These are phyloP conservation scores for Genyomyrus donnyi DNA, from an alignment of 2,113 vertebrate species.

Conservation along the genomic window DNA sequence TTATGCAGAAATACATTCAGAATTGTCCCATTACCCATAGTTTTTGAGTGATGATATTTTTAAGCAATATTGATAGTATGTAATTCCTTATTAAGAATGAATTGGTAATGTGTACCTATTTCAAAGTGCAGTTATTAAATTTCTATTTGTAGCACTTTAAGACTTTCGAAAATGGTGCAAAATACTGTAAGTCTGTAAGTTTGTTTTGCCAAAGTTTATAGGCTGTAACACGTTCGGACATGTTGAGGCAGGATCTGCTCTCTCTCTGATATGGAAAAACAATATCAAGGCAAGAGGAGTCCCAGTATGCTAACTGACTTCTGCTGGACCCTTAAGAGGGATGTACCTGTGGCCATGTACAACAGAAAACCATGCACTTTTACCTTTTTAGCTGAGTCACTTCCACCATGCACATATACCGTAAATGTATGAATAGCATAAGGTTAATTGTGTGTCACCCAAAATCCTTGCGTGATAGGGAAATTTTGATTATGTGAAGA, in stretches of 20 bases:
- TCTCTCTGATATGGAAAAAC: background rate
- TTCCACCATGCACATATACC: background rate
- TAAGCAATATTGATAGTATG: background rate
- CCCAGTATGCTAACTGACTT: background rate
- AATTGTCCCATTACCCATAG: background rate
- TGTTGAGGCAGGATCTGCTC: no score
- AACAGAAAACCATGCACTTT: background rate
- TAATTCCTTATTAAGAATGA: background rate
- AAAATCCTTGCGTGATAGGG: background rate
- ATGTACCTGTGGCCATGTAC: background rate
- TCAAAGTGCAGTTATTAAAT: background rate
- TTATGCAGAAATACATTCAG: background rate
- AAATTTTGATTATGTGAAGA: background rate
- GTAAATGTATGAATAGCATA: background rate
- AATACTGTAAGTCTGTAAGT: no score
- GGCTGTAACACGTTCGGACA: no score
- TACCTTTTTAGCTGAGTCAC: background rate
- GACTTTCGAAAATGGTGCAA: background rate
- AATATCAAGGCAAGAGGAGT: background rate
- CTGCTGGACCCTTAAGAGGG: background rate
- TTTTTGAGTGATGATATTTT: background rate
- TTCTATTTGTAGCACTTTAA: background rate
- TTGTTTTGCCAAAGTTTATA: no score
- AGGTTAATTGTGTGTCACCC: background rate
- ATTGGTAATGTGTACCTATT: background rate